Evolutionary conservation across 2,888 invertebrate genomes (phyloP), one percentile per base, ranked within the genome.

Genomic region (Dromius quadrimaculatus): DNA sequence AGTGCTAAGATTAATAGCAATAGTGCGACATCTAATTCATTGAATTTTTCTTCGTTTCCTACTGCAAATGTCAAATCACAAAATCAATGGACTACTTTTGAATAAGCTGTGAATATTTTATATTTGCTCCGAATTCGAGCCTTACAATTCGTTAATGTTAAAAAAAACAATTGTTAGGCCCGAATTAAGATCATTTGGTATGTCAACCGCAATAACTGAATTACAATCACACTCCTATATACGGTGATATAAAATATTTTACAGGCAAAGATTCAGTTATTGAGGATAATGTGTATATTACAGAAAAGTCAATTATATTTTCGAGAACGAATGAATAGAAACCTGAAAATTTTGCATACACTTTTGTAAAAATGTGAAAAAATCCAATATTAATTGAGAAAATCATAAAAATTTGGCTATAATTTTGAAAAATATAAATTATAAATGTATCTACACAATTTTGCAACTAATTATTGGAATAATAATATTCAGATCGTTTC

Each of bases 81-180:
- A 77, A 85, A 83, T 73, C 85, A 87, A 76, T 87, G 87, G 87
- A 87, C 87, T 71, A 87, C 85, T 79, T 87, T 87, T 77, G 87
- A 87, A 72, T 87, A 80, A 81, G 72, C 9, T 5, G 2, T 28
- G 4, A 38, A 36, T 38, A 41, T 41, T 17, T 38, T 36, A 36
- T 11, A 32, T 8, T 32, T 32, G 5, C 8, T 5, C 36, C 13
- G n/a, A 13, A 36, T 36, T 8, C 32, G 8, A 32, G 8, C 5
- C 5, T 32, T 32, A 32, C 13, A 11, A 36, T 11, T 36, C n/a
- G 13, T 11, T 1, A n/a, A n/a, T n/a, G n/a, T n/a, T n/a, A n/a
- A n/a, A n/a, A n/a, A n/a, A n/a, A n/a, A n/a, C n/a, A n/a, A n/a
- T n/a, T n/a, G n/a, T n/a, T n/a, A n/a, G n/a, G n/a, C n/a, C n/a